Evolutionary conservation across 92 coral and sea anemone species (phyloP), one percentile per base, ranked within the genome.

Genomic region (Blastomussa wellsi): DNA sequence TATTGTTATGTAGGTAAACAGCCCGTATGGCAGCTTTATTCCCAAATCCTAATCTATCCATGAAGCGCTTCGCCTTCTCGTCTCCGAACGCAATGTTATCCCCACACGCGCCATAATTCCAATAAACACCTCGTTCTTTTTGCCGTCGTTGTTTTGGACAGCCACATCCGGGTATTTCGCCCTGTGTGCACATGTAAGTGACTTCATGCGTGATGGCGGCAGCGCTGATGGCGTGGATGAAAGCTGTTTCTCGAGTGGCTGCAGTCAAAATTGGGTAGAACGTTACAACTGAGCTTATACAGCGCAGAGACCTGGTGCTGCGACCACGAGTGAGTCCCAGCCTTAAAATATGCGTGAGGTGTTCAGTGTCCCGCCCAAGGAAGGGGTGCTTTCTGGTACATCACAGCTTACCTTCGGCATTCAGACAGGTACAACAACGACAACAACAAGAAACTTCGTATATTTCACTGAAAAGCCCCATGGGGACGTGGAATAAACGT

Each of bases 221-320:
- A 7, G 91, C 79, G 29, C 92, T 92, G 17, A 94, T 94, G n/a
- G 95, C 90, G 74, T 94, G 91, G 22, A 86, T 84, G 69, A 94
- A 94, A 14, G 95, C 98, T 1, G 92, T 88, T 62, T 94, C 98
- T n/a, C 88, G 90, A 57, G 89, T 92, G 33, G 95, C 98, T 94
- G 76, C 26, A 70, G 76, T 12, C 52, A 55, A 55, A 55, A 55
- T 20, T 2, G 24, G 15, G 17, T 52, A 4, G 22, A 6, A 62
- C n/a, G n/a, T n/a, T n/a, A 48, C 28, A 3, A 20, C 64, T 24
- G 10, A 4, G n/a, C 4, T 55, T 24, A 19, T 7, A 49, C 1
- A 12, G 16, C 1, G 55, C 55, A 0, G 55, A 12, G 55, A 19
- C 55, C 12, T 9, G 11, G 55, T 19, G 12, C 19, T 49, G 55